Base-by-base conservation (phyloP, 2,888 invertebrate species). In the Pollenia griseotomentosa region DNA sequence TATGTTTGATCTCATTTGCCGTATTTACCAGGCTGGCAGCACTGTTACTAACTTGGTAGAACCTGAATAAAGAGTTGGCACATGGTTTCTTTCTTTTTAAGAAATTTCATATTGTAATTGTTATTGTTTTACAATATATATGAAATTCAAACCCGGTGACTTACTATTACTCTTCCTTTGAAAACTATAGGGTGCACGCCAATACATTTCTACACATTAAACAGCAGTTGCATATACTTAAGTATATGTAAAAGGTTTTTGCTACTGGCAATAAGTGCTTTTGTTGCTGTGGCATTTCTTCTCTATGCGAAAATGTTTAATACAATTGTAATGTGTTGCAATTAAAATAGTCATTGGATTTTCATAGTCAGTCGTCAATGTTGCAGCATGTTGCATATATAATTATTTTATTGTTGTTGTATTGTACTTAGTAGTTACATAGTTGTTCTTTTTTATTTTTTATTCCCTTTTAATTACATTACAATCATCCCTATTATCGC, bases 401-500 rank as follows among this genome's bases (percentile, higher is more conserved):
- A 73, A 2, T 40, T 4, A 46, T 68, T 48, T 68, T 11, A 59
- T 68, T 78, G 12, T 40, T 77, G 55, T 61, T 48, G 48, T 40
- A 19, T 2, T 46, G 12, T 55, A 46, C 74, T 46, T 42, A 74
- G 57, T 57, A 61, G 19, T 23, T 63, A n/a, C 5, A 23, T 10
- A 63, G 42, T 23, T 66, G 8, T 65, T 16, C 12, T 73, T 33
- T 12, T 6, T 61, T n/a, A 9, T 44, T 5, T 8, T 19, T 40
- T 53, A 42, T 73, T 73, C 55, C 65, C 73, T 81, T 74, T 74
- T 74, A 74, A 73, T 74, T 66, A 80, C 14, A 44, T 63, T 73
- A 48, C 73, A 81, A 81, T 81, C 73, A 81, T 74, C 40, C 11
- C 55, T 59, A 57, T 74, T 73, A 71, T 53, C 71, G 33, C 63